Evolutionary conservation across 2,797 vertebrate species (phyloP), one percentile per base, ranked within the genome.

Genomic region (Buceros bicornis): DNA sequence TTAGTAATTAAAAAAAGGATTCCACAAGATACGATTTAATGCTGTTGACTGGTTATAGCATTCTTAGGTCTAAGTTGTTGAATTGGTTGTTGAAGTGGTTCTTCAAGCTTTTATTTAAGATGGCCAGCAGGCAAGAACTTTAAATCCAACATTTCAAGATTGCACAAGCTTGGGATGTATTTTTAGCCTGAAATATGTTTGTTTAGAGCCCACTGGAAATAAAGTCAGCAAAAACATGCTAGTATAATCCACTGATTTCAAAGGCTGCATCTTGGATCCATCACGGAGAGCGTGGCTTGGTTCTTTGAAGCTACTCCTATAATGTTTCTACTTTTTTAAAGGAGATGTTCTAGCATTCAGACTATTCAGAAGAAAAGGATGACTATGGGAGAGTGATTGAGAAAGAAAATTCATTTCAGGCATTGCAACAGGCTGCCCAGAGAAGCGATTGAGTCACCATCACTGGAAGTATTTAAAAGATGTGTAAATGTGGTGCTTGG

Each of bases 21-120:
- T 53, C 72, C 4, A 12, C 76, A 37, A 33, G 4, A 16, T 33
- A 18, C 13, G 7, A 31, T 33, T 62, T 66, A 80, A 31, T 40
- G 1, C 10, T 65, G 3, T 65, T 87, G 40, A 67, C 22, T 0
- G 1, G 6, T 85, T 43, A 16, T 1, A 51, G 17, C 9, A 74
- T 60, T 86, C 40, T 82, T 69, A 73, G 21, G 10, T 62, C 16
- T 19, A 61, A 69, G 50, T 33, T 85, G 16, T 65, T 70, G 62
- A 62, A 66, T 62, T 5, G 8, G 7, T 43, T 77, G 17, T 40
- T 84, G 28, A 74, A 78, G 28, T 40, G 8, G 4, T 84, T 87
- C 33, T 85, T 16, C 26, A 54, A 57, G 26, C 4, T 82, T 87
- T 87, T 48, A 24, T 82, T 73, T 47, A 76, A 72, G 28, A 35